Percentiles rank a stretch among this genome's conserved stretches.
Evolutionary conservation across 1,140 invertebrate species (phyloP).

Genomic region (Portunus trituberculatus): DNA sequence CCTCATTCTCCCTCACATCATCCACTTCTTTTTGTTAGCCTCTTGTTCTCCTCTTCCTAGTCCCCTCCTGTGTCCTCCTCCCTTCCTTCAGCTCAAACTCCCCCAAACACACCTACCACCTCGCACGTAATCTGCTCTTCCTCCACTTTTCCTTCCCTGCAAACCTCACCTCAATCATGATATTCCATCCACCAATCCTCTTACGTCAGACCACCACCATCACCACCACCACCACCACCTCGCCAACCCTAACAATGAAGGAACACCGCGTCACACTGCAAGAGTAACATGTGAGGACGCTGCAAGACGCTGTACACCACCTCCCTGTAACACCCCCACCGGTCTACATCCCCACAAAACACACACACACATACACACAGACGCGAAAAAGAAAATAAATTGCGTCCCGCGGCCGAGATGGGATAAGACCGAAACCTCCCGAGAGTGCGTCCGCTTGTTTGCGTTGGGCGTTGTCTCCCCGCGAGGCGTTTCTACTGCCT

Average conservation of each 20-base stretch:
- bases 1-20: background rate
- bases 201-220: background rate
- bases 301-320: background rate
- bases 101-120: background rate
- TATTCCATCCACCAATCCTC: background rate
- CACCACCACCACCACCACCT: conserved; percentile 31
- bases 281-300: background rate
- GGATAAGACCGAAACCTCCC: conserved; percentile 20
- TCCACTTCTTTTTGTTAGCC: background rate
- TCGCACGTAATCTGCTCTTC: background rate
- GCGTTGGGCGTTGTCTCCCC: conserved; percentile 15
- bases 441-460: background rate
- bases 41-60: background rate
- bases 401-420: background rate
- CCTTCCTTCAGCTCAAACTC: background rate
- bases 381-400: conserved; percentile 7
- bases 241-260: background rate
- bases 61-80: background rate
- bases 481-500: background rate
- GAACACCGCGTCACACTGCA: background rate
- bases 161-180: background rate
- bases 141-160: background rate
- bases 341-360: background rate
- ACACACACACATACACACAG: background rate
- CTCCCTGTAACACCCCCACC: background rate